Evolutionary conservation across 2,888 invertebrate species (phyloP).

Genomic region (Drosophila melanocephala): DNA sequence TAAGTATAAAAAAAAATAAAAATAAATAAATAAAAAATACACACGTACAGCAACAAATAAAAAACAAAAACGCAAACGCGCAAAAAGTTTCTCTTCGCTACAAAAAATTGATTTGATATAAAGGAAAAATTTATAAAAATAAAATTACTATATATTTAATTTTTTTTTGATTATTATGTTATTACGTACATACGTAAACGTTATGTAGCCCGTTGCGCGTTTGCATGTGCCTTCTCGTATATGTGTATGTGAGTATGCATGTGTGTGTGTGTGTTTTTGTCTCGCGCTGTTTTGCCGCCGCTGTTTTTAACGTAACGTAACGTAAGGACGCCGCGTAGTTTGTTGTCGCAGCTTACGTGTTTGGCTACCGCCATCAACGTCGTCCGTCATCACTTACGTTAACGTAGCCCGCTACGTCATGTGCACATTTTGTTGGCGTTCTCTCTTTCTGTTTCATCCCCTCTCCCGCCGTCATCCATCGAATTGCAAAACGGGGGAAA

Average conservation of each 20-base stretch:
- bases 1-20: slow-evolving; percentile 48
- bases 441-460: slow-evolving; percentile 7
- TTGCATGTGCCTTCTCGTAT: slow-evolving; percentile 18
- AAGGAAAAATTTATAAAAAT: slow-evolving; percentile 15
- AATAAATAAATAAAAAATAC: slow-evolving; percentile 25
- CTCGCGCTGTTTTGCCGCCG: slow-evolving; percentile 64
- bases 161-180: slow-evolving; percentile 38
- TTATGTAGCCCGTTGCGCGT: slow-evolving; percentile 47
- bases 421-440: slow-evolving; percentile 45
- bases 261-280: slow-evolving; percentile 30
- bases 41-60: slow-evolving; percentile 51
- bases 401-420: slow-evolving; percentile 49
- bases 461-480: slow-evolving; percentile 1
- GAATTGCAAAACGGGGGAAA: slow-evolving; percentile 3
- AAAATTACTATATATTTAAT: slow-evolving; percentile 14
- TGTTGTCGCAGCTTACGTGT: slow-evolving; percentile 39
- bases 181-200: slow-evolving; percentile 44
- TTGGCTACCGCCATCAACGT: slow-evolving; percentile 5
- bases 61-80: slow-evolving; percentile 38
- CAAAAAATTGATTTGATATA: slow-evolving; percentile 9
- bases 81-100: slow-evolving; percentile 38
- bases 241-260: slow-evolving; percentile 15
- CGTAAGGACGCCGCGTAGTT: slow-evolving; percentile 44
- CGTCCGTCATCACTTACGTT: slow-evolving; percentile 31
- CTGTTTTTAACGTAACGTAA: slow-evolving; percentile 55